Evolutionary conservation across 2,888 invertebrate genomes (phyloP), one percentile per base, ranked within the genome.

Genomic region (Pyrrhia umbra): DNA sequence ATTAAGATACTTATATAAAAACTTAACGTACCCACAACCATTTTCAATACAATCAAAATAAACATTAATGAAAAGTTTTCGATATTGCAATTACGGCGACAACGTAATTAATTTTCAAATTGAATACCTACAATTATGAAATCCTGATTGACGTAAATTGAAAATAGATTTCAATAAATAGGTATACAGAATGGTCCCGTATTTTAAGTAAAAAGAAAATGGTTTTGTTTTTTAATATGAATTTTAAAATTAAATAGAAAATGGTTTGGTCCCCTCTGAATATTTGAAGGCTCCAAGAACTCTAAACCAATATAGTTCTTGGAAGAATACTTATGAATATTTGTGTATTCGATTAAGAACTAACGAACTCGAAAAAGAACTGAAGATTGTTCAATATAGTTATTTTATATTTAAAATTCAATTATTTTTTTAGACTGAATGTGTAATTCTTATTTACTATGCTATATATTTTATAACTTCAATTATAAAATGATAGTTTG

Each of bases 281-380:
- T 45, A 66, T 66, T 66, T 47, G 15, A 25, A 68, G 27, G n/a
- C 45, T 45, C 49, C 16, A 46, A 75, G 52, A 59, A 60, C 54
- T 54, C 27, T 18, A 54, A 68, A 59, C 52, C 34, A 68, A 75
- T 68, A 75, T 54, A 68, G 61, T 75, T 51, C 39, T 59, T 13
- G 2, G 9, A 42, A 39, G 47, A 60, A 75, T 60, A 59, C 27
- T 39, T 68, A 45, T 75, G 20, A 74, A 69, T 68, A 68, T 59
- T 74, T 74, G 52, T 18, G 21, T 54, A 51, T 51, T 68, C 43
- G 30, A 39, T 40, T n/a, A n/a, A n/a, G n/a, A n/a, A n/a, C n/a
- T n/a, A n/a, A n/a, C n/a, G n/a, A n/a, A n/a, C n/a, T n/a, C n/a
- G n/a, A n/a, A n/a, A n/a, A n/a, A n/a, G n/a, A n/a, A n/a, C n/a